Conservation (phyloP, 2,113 vertebrate genomes). For the Amazona guildingii region DNA sequence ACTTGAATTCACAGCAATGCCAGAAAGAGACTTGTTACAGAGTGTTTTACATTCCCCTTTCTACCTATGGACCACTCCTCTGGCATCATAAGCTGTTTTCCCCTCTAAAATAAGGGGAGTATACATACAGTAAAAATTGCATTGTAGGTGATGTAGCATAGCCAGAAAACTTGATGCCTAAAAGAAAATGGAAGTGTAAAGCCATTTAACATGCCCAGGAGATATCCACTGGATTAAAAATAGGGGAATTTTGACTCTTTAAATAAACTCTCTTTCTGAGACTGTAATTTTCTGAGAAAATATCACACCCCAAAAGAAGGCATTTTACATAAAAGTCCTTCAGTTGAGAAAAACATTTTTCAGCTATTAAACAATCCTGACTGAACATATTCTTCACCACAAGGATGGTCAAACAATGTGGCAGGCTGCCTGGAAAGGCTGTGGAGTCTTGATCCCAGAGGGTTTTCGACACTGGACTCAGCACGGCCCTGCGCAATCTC, state of each 20-base stretch:
- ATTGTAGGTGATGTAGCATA: not conserved
- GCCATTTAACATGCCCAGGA: not conserved
- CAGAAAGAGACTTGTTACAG: not conserved
- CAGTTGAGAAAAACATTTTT: not conserved
- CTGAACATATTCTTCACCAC: not conserved
- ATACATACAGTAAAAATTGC: not conserved
- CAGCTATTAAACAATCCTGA: conserved; percentile 10
- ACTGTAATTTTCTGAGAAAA: not conserved
- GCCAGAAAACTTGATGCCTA: not conserved
- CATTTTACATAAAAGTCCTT: not conserved
- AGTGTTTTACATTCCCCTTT: not conserved
- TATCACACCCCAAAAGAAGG: not conserved
- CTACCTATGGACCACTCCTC: not conserved
- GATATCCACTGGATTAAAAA: not conserved
- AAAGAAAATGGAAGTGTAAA: not conserved
- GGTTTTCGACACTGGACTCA: not conserved
- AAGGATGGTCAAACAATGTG: not conserved
- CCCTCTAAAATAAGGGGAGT: not conserved
- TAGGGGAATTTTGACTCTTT: not conserved
- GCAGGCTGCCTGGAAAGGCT: not conserved
- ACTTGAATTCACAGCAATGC: not conserved
- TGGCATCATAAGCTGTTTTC: not conserved
- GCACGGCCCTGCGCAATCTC: not conserved
- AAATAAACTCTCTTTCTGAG: not conserved
- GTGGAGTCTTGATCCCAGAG: not conserved